Conservation (phyloP, 2,113 vertebrate species). For the Patagioenas fasciata region DNA sequence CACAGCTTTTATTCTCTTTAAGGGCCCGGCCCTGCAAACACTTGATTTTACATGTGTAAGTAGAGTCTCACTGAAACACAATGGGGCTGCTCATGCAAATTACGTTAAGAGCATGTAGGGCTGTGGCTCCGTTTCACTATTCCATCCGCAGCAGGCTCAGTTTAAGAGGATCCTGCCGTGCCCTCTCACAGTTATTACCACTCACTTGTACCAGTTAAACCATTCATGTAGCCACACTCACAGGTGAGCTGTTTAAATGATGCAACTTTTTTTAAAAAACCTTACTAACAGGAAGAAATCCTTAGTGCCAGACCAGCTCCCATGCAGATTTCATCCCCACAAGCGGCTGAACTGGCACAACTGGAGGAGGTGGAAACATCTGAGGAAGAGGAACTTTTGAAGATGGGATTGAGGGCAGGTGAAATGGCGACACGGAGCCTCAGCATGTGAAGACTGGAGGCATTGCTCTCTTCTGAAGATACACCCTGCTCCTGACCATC, state of each 20-base stretch:
- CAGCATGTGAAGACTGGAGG: not conserved
- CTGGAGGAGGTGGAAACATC: conserved; percentile 48
- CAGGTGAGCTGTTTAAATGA: conserved; percentile 5
- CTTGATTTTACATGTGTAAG: conserved; percentile 53
- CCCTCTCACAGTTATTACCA: not conserved
- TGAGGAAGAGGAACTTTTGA: conserved; percentile 50
- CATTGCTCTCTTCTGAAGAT: not conserved
- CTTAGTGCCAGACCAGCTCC: not conserved
- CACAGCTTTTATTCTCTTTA: not conserved
- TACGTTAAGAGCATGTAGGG: not conserved
- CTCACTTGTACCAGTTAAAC: conserved; percentile 8
- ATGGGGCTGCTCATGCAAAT: conserved; percentile 58
- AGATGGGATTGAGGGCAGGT: not conserved
- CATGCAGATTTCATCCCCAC: not conserved
- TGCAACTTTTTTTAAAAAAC: not conserved
- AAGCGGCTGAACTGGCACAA: conserved; percentile 32
- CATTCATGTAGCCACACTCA: not conserved
- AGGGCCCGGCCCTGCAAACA: conserved; percentile 28
- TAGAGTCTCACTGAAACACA: conserved; percentile 51
- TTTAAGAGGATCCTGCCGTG: conserved; percentile 6
- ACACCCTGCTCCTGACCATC: not conserved
- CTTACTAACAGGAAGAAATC: not conserved
- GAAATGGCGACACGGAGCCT: not conserved
- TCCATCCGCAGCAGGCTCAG: conserved; percentile 21
- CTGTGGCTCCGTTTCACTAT: conserved; percentile 13